Base-by-base conservation (phyloP, 2,888 invertebrate species). In the Tanytarsus gracilentus region DNA sequence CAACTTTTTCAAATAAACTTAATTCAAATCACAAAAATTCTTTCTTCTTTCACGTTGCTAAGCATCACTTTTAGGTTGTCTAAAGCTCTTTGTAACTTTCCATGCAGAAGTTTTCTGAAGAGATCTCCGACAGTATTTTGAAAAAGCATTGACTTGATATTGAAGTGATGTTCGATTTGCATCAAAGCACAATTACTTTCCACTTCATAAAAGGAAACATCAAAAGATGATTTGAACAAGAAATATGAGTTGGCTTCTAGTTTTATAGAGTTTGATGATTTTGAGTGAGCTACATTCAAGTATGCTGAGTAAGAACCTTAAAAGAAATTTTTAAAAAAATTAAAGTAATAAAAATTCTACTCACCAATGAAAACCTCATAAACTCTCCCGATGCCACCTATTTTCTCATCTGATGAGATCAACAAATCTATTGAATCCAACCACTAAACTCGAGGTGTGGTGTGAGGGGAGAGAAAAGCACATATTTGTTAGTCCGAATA, bases 401-500 rank as follows among this genome's bases (percentile, higher is more conserved):
- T 62, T 53, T 63, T 64, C 53, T 63, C 62, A 61, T 66, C 64
- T 25, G 64, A 64, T 7, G 62, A 63, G 61, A 65, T 64, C 26
- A 66, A 64, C 36, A 53, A 63, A 21, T 63, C 63, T 8, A 65
- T 60, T 63, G 64, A 65, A 52, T 64, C 61, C 61, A 66, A 62
- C 65, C 66, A 66, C 66, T 65, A 50, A 18, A 21, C 18, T 8
- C 16, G 8, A 27, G 14, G 52, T 55, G 23, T 27, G n/a, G 50
- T 26, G 44, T 49, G 40, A 50, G 39, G 16, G 26, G 21, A 30
- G 6, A 40, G n/a, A n/a, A n/a, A n/a, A n/a, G n/a, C n/a, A n/a
- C n/a, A n/a, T n/a, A n/a, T n/a, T n/a, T n/a, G n/a, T n/a, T n/a
- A n/a, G n/a, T n/a, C n/a, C n/a, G n/a, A n/a, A n/a, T n/a, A n/a